phyloP scores from a whole-genome alignment of 2,888 invertebrate genomes.

The Pilophorus perplexus region DNA sequence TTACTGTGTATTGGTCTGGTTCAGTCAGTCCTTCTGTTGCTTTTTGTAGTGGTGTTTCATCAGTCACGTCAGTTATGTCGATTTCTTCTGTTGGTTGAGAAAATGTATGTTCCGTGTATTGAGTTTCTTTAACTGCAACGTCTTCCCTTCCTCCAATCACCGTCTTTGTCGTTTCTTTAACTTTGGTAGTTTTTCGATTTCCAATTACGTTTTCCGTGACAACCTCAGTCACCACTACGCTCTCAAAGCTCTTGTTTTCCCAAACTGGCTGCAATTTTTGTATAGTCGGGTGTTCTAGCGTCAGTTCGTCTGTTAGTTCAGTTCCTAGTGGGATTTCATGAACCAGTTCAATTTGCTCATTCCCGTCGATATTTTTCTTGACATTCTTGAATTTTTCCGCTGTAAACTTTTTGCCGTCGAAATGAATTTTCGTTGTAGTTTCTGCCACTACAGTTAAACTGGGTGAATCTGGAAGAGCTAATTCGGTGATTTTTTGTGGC shows the following conservation, averaged over 20 bases:
- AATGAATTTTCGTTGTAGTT: conserved; percentile 49
- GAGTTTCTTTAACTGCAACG: conserved; percentile 45
- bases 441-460: too few species aligned
- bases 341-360: conserved; percentile 12
- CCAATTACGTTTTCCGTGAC: conserved; percentile 48
- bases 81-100: neutral
- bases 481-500: too few species aligned
- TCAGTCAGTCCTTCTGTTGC: too few species aligned
- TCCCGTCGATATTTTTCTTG: conserved; percentile 4
- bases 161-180: conserved; percentile 41
- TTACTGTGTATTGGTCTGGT: too few species aligned
- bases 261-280: conserved; percentile 49
- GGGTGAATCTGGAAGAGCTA: too few species aligned
- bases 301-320: conserved; percentile 1
- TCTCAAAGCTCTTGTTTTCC: conserved; percentile 52
- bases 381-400: neutral
- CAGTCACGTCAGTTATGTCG: neutral
- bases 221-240: conserved; percentile 52
- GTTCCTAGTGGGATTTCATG: conserved; percentile 21
- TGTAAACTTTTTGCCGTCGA: neutral
- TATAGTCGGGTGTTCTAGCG: conserved; percentile 50
- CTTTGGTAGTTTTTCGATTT: conserved; percentile 43
- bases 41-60: too few species aligned
- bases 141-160: conserved; percentile 48
- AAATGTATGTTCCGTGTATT: neutral